These are phyloP conservation scores for Argya squamiceps DNA, from an alignment of 2,797 vertebrate species.

Conservation along the genomic window DNA sequence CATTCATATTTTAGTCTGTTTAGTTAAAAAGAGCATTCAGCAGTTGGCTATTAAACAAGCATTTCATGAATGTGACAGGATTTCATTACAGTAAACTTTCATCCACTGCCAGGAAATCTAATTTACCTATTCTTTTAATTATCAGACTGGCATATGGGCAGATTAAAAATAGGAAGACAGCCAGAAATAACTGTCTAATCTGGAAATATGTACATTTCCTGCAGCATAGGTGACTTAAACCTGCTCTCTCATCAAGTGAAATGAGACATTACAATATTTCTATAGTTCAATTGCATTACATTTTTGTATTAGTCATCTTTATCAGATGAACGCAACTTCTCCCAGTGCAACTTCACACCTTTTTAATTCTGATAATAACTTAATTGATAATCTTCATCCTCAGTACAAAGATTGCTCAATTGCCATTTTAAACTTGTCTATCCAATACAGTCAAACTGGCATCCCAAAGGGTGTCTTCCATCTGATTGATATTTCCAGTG, in stretches of 20 bases:
- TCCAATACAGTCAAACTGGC: neutral
- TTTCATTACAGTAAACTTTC: constrained; percentile 18
- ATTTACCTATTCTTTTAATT: constrained; percentile 54
- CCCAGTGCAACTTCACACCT: neutral
- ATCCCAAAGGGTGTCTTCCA: neutral
- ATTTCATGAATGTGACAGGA: constrained; percentile 11
- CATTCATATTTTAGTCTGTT: neutral
- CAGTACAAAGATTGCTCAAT: neutral
- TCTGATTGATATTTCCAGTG: neutral
- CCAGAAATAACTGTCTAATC: constrained; percentile 12
- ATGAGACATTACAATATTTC: neutral
- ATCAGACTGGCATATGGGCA: constrained; percentile 18
- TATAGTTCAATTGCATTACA: neutral
- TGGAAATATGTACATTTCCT: neutral
- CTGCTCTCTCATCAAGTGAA: neutral
- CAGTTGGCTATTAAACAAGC: constrained; percentile 22
- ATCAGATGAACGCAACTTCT: neutral
- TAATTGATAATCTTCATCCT: neutral
- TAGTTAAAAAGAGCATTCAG: constrained; percentile 5
- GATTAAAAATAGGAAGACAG: constrained; percentile 35
- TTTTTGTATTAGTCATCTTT: neutral
- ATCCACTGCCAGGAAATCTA: constrained; percentile 34
- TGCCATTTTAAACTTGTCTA: neutral
- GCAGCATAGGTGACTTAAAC: neutral
- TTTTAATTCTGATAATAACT: neutral